Base-by-base conservation (phyloP, 23 tunicate species). In the Clavelina lepadiformis region DNA sequence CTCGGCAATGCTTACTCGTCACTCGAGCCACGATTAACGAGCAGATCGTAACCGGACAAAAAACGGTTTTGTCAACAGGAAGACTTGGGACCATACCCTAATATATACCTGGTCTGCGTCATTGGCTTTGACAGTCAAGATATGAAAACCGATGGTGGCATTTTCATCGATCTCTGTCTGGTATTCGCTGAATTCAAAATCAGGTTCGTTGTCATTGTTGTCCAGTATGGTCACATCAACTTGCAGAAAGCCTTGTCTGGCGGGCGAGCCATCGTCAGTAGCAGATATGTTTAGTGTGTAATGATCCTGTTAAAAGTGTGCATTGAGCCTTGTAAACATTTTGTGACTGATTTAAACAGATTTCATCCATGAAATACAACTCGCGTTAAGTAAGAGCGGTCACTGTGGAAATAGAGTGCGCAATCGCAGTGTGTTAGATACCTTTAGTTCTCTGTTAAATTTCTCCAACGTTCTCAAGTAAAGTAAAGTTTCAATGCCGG, bases 121-220 rank as follows among this genome's bases (percentile, higher is more conserved):
- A 0, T 58, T 64, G 22, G 98, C 98, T 41, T 26, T 61, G 20
- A 91, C 98, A 18, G 70, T 56, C 11, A 79, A 28, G 31, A 91
- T 51, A 8, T 44, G 60, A 11, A 80, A 31, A 18, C 81, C 85
- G 2, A 77, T 53, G 2, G 66, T 66, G 6, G 86, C 60, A 52
- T 83, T 82, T 72, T 91, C 98, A 33, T 47, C 46, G n/a, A 91
- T 51, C 1, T 7, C 65, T 2, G 47, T 57, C 7, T 70, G 65
- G 59, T 82, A 76, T 65, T 73, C 87, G 50, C 76, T 76, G 29
- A 79, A 23, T 28, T 66, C 80, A 58, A 91, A 91, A 3, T 55
- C 27, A 13, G 98, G 98, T 1, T 59, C 69, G 37, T 91, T 91
- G 82, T 91, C 92, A 67, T 91, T 91, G 51, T 49, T 69, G 65